Conservation (phyloP, 1,140 invertebrate species). For the Orius laevigatus region DNA sequence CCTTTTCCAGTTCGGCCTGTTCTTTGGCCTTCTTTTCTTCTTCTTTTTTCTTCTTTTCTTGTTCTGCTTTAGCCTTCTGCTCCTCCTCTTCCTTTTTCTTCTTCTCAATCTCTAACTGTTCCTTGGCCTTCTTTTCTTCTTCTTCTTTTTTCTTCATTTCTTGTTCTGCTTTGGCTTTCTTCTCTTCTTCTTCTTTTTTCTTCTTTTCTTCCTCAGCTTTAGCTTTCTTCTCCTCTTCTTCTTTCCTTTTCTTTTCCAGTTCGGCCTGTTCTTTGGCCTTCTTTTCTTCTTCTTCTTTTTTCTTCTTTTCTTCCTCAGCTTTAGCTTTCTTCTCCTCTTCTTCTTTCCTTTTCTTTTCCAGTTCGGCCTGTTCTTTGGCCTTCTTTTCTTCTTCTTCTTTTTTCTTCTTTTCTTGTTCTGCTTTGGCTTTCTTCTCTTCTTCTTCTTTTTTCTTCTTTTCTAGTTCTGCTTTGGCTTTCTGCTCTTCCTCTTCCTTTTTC, state of each 20-base stretch:
- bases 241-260: no score
- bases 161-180: conserved; percentile 15
- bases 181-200: conserved; percentile 17
- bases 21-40: not conserved
- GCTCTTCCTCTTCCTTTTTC: not conserved
- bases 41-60: not conserved
- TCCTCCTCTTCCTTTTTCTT: not conserved
- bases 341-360: no score
- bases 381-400: no score
- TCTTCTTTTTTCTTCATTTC: not conserved
- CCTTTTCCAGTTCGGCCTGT: not conserved
- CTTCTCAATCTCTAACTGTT: conserved; percentile 13
- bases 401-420: no score
- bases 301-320: no score
- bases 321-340: no score
- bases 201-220: no score
- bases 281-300: no score
- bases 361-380: no score
- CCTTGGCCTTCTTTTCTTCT: conserved; percentile 7
- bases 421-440: conserved; percentile 15
- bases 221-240: no score
- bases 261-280: no score
- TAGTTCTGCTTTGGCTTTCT: not conserved
- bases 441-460: no score
- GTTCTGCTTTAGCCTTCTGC: not conserved